A percentile compares a stretch with the other conserved stretches of the same genome.
Conservation (phyloP, 1,140 invertebrate genomes). For the Brachionus rotundiformis region DNA sequence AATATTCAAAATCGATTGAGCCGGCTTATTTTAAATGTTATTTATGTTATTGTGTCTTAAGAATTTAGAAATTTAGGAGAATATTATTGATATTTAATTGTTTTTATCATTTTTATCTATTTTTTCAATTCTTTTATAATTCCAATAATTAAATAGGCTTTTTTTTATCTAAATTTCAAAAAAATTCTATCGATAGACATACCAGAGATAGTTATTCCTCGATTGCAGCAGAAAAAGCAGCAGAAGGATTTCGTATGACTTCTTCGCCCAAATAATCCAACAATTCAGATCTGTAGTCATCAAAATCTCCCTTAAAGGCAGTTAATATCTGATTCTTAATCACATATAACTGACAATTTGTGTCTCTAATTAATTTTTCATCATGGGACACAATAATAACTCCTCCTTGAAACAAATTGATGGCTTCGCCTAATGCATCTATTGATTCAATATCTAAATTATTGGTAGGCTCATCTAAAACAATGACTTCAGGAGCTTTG, state of each 20-base stretch:
- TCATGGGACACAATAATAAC: slow-evolving; percentile 99
- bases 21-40: no score
- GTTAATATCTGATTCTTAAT: slow-evolving; percentile 92
- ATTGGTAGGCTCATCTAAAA: slow-evolving; percentile 96
- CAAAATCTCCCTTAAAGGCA: slow-evolving; percentile 96
- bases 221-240: neutral
- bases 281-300: slow-evolving; percentile 94
- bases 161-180: no score
- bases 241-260: slow-evolving; percentile 54
- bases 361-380: slow-evolving; percentile 93
- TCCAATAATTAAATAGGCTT: no score
- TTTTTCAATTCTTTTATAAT: no score
- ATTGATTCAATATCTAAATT: slow-evolving; percentile 98
- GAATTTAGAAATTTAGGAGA: no score
- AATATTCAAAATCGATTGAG: no score
- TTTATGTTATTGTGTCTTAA: no score
- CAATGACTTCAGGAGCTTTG: slow-evolving; percentile 89
- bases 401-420: slow-evolving; percentile 90
- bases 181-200: no score
- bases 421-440: slow-evolving; percentile 93
- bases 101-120: no score
- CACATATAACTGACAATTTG: slow-evolving; percentile 89
- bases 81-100: no score
- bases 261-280: slow-evolving; percentile 85
- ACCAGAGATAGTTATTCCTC: neutral